Conservation (phyloP, 1,140 invertebrate genomes). For the Drosophila tristis region DNA sequence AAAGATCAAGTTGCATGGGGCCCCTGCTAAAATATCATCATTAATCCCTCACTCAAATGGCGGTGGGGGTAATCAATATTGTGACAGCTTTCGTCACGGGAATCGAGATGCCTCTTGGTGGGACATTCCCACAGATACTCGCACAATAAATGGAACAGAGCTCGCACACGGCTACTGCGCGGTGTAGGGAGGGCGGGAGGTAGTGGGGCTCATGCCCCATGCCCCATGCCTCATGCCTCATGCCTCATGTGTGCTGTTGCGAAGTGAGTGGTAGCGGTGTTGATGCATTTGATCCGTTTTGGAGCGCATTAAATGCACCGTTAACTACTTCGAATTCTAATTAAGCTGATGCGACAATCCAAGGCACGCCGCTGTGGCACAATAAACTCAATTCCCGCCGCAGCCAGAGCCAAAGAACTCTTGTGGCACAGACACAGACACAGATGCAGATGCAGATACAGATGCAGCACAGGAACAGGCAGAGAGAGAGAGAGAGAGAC, state of each 20-base stretch:
- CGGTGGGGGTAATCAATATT: conserved; percentile 17
- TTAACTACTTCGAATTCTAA: conserved; percentile 81
- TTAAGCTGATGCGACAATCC: conserved; percentile 77
- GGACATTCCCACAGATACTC: neutral
- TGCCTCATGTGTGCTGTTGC: neutral
- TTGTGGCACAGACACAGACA: neutral
- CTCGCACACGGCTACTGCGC: neutral
- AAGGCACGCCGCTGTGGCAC: conserved; percentile 71
- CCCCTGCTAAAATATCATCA: neutral
- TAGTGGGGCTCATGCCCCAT: no score
- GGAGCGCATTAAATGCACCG: conserved; percentile 76
- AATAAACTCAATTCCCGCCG: conserved; percentile 76
- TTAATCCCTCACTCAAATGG: neutral
- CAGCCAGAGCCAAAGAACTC: neutral
- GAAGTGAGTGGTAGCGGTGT: conserved; percentile 39
- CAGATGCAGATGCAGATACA: neutral
- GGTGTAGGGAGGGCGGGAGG: no score
- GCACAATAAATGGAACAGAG: conserved; percentile 42
- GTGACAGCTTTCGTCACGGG: conserved; percentile 44
- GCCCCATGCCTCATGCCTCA: no score
- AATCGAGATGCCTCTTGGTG: neutral
- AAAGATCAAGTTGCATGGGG: no score
- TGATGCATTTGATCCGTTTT: conserved; percentile 77
- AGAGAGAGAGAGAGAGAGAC: conserved; percentile 12
- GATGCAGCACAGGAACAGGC: neutral